Evolutionary conservation across 2,797 vertebrate species (phyloP), one percentile per base, ranked within the genome.

Genomic region (Helicolenus hilgendorfi): DNA sequence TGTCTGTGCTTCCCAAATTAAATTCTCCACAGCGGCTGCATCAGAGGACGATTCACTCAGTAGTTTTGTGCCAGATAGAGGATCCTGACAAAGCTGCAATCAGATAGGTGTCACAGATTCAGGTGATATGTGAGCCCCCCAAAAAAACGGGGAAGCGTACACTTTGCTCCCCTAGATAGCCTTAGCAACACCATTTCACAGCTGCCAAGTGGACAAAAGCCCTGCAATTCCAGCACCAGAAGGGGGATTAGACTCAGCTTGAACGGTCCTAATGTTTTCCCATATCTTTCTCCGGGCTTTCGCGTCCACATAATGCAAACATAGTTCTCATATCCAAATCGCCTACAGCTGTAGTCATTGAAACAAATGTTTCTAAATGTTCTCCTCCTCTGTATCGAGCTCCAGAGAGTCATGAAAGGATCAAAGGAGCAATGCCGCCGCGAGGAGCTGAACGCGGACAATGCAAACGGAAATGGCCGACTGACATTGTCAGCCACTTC

Each of bases 11-110:
- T 84, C 92, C 88, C 88, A 94, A 94, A 96, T 96, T 90, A 96
- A 95, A 94, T 95, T 94, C 93, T 93, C 94, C 91, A 92, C 92
- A 86, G 92, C 81, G 81, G 83, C 80, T 88, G 89, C 91, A 81
- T 85, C 83, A 77, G 70, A 92, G 85, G 88, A 89, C 85, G 84
- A 75, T 86, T 90, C 91, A 79, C 86, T 83, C 55, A 62, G 90
- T 78, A 49, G 83, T 86, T 88, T 79, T 91, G 90, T 92, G 73
- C 55, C 84, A 83, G 84, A 89, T 89, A 84, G 81, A 77, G 78
- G 83, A 92, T 91, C 83, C 86, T 80, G 91, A 91, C 77, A 80
- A 76, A 81, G 70, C 75, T 85, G 90, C 92, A 91, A 91, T 94
- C 89, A 94, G 87, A 86, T 77, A 82, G 65, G 89, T 91, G 91